A percentile compares a stretch with the other conserved stretches of the same genome.
Conservation (phyloP, 2,797 vertebrate species). For the Luscinia luscinia region DNA sequence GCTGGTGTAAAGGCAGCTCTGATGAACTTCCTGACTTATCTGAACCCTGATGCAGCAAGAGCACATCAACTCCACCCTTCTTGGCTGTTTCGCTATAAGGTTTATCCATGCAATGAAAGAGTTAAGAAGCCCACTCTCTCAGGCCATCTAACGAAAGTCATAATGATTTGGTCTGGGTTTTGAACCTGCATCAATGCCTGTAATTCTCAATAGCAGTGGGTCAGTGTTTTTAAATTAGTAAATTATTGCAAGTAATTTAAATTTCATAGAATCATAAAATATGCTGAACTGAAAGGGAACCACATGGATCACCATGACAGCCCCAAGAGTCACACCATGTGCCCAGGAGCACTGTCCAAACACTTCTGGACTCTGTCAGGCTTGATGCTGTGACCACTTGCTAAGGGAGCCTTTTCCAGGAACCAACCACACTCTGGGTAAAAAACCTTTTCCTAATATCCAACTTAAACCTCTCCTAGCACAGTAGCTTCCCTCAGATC, state of each 20-base stretch:
- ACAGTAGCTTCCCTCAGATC: rapidly evolving
- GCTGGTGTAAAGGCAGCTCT: neutral
- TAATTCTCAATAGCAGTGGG: neutral
- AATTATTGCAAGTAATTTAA: neutral
- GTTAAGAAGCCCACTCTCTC: neutral
- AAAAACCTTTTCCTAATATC: neutral
- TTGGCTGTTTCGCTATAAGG: neutral
- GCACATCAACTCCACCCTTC: neutral
- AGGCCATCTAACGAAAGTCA: neutral
- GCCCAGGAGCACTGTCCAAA: neutral
- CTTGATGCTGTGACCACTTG: neutral
- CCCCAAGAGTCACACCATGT: neutral
- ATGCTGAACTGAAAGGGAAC: neutral
- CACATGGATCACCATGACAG: neutral
- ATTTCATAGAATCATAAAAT: neutral
- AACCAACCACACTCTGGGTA: neutral
- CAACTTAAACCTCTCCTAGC: neutral
- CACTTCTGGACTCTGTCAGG: neutral
- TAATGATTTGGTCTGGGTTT: neutral
- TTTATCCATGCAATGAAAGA: neutral
- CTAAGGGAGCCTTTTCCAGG: neutral
- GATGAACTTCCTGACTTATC: neutral
- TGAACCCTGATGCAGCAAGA: neutral
- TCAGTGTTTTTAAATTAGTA: neutral
- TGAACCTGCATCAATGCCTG: neutral